Percentiles rank a stretch among this genome's conserved stretches.
phyloP scores from a whole-genome alignment of 2,888 invertebrate genomes.

The Lapara coniferarum region DNA sequence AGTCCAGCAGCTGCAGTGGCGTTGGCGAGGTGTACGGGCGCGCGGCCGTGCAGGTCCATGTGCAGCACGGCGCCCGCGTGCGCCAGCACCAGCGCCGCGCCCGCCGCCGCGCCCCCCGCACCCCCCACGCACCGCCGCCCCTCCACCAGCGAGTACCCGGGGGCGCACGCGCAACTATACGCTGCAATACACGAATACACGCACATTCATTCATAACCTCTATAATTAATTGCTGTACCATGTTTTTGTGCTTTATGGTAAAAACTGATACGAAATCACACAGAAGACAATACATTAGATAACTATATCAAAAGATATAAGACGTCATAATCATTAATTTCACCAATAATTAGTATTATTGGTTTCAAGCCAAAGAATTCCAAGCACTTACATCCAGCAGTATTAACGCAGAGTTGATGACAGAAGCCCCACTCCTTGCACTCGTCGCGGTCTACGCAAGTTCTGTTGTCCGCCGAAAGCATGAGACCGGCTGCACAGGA shows the following conservation, averaged over 20 bases:
- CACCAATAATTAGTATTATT: too few species aligned
- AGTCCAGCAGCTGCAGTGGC: slow-evolving; percentile 93
- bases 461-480: slow-evolving; percentile 91
- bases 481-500: slow-evolving; percentile 93
- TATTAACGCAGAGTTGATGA: slow-evolving; percentile 96
- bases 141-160: slow-evolving; percentile 87
- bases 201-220: slow-evolving; percentile 1
- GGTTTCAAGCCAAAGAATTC: too few species aligned
- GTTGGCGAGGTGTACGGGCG: slow-evolving; percentile 87
- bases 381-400: slow-evolving; percentile 85
- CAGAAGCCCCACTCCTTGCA: slow-evolving; percentile 96
- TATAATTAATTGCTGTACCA: background rate
- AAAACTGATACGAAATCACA: background rate
- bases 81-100: slow-evolving; percentile 77
- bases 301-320: too few species aligned
- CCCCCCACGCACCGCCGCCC: slow-evolving; percentile 86
- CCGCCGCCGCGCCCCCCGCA: slow-evolving; percentile 82
- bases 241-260: too few species aligned
- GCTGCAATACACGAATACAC: slow-evolving; percentile 58
- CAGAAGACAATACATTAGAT: background rate
- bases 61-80: slow-evolving; percentile 86
- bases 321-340: too few species aligned
- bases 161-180: slow-evolving; percentile 92
- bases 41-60: slow-evolving; percentile 87
- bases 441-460: slow-evolving; percentile 96